These are phyloP conservation scores for Microtus pennsylvanicus DNA, from an alignment of 2,113 vertebrate genomes.

Conservation along the genomic window DNA sequence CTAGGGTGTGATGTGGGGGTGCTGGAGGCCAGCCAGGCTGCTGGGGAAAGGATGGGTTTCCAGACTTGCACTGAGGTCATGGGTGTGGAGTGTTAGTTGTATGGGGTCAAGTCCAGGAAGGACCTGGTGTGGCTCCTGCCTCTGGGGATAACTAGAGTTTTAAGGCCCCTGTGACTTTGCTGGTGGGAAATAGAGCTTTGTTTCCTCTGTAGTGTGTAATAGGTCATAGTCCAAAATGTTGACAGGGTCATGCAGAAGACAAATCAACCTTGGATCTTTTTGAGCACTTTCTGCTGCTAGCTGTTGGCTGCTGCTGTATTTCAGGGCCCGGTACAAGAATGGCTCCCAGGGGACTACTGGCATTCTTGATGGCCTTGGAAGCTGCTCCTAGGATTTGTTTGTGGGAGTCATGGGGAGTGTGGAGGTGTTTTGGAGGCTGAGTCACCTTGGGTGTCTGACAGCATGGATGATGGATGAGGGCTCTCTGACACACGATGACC, in stretches of 20 bases:
- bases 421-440: background rate
- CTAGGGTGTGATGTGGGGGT: background rate
- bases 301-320: background rate
- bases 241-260: background rate
- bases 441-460: background rate
- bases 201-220: background rate
- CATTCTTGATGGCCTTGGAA: background rate
- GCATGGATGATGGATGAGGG: background rate
- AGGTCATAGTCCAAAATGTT: background rate
- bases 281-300: background rate
- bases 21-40: background rate
- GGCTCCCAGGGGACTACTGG: background rate
- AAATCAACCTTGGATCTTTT: background rate
- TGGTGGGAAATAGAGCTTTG: background rate
- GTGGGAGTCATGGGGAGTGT: background rate
- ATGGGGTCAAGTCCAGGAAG: background rate
- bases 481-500: background rate
- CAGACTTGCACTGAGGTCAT: fast-evolving
- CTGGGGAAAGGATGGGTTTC: background rate
- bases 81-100: background rate
- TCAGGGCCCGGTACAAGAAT: background rate
- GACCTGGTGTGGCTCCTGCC: background rate
- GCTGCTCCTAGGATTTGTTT: background rate
- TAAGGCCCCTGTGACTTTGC: background rate
- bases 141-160: background rate